Conservation (phyloP, 2,888 invertebrate species). For the Nasonia oneida region DNA sequence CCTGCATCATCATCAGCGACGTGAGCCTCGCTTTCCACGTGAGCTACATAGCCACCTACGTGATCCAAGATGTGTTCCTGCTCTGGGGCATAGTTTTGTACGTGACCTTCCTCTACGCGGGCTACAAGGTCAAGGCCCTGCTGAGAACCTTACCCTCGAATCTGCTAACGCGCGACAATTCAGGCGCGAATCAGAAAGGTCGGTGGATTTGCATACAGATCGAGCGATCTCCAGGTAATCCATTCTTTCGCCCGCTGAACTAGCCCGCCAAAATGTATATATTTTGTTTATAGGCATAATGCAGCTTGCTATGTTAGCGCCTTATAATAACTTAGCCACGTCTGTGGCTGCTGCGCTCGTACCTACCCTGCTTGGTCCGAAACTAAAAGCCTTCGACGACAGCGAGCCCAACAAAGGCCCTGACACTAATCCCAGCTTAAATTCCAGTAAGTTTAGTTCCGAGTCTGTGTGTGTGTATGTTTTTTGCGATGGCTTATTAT, state of each 20-base stretch:
- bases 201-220: conserved; percentile 56
- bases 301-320: conserved; percentile 81
- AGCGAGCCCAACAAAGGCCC: conserved; percentile 39
- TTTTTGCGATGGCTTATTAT: conserved; percentile 1
- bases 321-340: conserved; percentile 81
- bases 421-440: conserved; percentile 57
- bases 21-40: conserved; percentile 79
- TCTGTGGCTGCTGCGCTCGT: conserved; percentile 81
- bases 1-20: conserved; percentile 80
- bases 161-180: conserved; percentile 77
- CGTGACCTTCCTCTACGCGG: conserved; percentile 81
- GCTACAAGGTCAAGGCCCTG: conserved; percentile 79
- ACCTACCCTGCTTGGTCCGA: conserved; percentile 78
- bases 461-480: no score
- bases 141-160: conserved; percentile 78
- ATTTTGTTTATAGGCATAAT: conserved; percentile 77
- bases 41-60: conserved; percentile 79
- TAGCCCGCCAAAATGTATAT: not conserved
- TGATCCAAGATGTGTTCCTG: conserved; percentile 81
- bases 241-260: not conserved
- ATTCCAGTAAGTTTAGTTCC: conserved; percentile 56
- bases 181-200: conserved; percentile 78
- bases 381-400: conserved; percentile 38
- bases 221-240: conserved; percentile 37
- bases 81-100: conserved; percentile 81